A percentile compares a stretch with the other conserved stretches of the same genome.
phyloP scores from a whole-genome alignment of 2,888 invertebrate genomes.

The Antitype chi region DNA sequence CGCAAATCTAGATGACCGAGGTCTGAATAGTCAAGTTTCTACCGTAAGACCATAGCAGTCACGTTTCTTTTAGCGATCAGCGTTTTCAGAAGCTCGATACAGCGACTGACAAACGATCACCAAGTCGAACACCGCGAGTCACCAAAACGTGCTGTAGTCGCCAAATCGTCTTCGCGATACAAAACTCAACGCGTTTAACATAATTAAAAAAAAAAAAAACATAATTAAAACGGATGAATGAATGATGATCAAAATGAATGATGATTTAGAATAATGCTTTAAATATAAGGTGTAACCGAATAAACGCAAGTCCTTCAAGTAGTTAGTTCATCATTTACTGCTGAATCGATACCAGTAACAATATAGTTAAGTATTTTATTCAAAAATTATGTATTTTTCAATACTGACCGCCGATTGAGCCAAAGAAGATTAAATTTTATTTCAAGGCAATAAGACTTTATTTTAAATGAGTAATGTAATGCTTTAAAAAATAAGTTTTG shows the following conservation, averaged over 20 bases:
- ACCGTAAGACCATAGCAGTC: background rate
- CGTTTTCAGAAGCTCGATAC: background rate
- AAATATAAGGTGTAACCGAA: background rate
- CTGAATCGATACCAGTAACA: no score
- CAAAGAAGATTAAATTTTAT: no score
- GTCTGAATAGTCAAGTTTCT: slow-evolving; percentile 6
- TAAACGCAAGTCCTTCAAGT: no score
- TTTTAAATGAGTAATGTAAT: no score
- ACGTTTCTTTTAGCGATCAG: slow-evolving; percentile 7
- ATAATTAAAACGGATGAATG: background rate
- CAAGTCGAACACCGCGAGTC: no score
- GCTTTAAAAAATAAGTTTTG: no score
- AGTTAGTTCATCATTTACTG: no score
- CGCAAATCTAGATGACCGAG: background rate
- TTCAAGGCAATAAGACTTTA: no score
- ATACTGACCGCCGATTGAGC: no score
- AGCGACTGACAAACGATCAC: background rate
- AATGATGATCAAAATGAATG: no score
- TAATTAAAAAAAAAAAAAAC: background rate
- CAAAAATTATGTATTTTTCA: no score
- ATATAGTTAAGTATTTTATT: no score
- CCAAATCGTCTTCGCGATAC: background rate
- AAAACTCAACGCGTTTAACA: background rate
- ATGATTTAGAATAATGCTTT: background rate
- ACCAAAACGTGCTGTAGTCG: background rate